A percentile compares a stretch with the other conserved stretches of the same genome.
Evolutionary conservation across 2,797 vertebrate genomes (phyloP).

Genomic region (Prionace glauca): DNA sequence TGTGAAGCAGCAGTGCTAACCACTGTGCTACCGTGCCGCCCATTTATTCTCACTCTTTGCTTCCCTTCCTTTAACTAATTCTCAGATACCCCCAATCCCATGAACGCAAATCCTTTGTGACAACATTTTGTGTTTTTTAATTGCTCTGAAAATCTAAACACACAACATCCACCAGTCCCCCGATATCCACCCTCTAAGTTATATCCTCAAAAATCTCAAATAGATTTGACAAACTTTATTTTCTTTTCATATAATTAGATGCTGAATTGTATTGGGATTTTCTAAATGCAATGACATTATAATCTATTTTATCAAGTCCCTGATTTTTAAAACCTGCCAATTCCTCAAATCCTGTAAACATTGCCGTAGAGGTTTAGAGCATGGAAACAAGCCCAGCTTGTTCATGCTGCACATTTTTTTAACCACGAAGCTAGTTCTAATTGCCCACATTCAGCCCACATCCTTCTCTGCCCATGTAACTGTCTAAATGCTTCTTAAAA

Average conservation of each 20-base stretch:
- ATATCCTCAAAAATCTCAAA: not conserved
- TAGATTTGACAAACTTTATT: not conserved
- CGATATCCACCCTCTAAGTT: not conserved
- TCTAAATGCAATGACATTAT: not conserved
- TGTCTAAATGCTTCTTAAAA: too few species aligned
- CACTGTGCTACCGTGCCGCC: too few species aligned
- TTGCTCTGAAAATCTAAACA: not conserved
- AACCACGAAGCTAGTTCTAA: too few species aligned
- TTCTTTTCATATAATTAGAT: not conserved
- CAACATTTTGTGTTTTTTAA: not conserved
- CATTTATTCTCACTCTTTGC: too few species aligned
- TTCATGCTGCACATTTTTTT: too few species aligned
- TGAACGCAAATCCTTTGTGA: not conserved
- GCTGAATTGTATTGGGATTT: not conserved
- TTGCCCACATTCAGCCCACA: too few species aligned
- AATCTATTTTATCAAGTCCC: not conserved
- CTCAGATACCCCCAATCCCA: too few species aligned
- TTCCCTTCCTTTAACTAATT: too few species aligned
- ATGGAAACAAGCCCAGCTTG: too few species aligned
- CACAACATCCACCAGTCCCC: not conserved
- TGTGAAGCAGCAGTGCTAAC: too few species aligned
- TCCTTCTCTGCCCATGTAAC: too few species aligned
- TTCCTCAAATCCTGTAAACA: not conserved
- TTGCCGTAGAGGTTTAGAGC: too few species aligned
- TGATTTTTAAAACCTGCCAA: not conserved